phyloP scores from a whole-genome alignment of 2,888 invertebrate species.

The Leucoma salicis region DNA sequence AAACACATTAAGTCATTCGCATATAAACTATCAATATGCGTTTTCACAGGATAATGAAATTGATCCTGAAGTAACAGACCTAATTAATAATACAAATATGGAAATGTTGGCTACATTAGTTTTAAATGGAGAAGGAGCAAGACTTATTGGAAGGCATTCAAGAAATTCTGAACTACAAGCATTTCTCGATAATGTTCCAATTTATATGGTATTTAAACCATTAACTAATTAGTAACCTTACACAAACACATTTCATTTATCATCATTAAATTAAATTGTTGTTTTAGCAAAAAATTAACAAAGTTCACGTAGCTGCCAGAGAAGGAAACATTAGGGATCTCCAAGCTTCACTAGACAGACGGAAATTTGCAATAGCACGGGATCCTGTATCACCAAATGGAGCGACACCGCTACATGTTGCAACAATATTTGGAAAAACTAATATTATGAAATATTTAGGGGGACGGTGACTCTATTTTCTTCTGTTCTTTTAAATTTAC shows the following conservation, averaged over 20 bases:
- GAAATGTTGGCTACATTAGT: constrained; percentile 95
- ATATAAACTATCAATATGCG: too few relatives aligned
- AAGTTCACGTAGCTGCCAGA: constrained; percentile 92
- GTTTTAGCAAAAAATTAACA: constrained; percentile 92
- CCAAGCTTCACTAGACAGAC: constrained; percentile 92
- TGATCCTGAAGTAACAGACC: constrained; percentile 85
- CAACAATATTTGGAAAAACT: constrained; percentile 91
- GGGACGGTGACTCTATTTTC: constrained; percentile 54
- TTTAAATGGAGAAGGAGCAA: constrained; percentile 92
- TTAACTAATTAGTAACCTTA: background rate
- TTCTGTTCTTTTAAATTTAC: background rate
- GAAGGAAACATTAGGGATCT: constrained; percentile 92
- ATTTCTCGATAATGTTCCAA: constrained; percentile 93
- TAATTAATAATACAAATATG: constrained; percentile 90
- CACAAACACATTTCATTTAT: too few relatives aligned
- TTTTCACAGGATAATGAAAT: constrained; percentile 72
- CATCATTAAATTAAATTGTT: too few relatives aligned
- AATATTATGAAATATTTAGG: constrained; percentile 87
- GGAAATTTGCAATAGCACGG: constrained; percentile 94
- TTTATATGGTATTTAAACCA: constrained; percentile 88
- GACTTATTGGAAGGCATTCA: constrained; percentile 86
- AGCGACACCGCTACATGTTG: constrained; percentile 93
- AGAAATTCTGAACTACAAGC: constrained; percentile 90
- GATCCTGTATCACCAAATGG: constrained; percentile 92
- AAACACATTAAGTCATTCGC: too few relatives aligned